Conservation (phyloP, 2,797 vertebrate genomes). For the Avahi laniger region DNA sequence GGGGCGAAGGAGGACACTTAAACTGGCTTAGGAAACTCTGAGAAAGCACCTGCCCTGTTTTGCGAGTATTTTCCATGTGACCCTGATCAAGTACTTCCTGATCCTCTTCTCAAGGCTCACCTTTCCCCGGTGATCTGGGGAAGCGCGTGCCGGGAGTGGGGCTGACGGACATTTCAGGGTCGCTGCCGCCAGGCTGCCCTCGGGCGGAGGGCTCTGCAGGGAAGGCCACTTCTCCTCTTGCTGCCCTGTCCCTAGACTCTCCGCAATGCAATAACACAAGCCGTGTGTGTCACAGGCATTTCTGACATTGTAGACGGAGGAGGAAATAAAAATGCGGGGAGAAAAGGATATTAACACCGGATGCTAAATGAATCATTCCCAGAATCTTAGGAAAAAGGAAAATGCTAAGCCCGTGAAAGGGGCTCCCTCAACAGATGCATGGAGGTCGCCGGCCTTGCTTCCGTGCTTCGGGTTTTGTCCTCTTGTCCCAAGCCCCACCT, state of each 20-base stretch:
- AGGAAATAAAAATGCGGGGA: background rate
- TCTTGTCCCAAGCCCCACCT: background rate
- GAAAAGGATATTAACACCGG: background rate
- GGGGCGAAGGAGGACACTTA: fast-evolving
- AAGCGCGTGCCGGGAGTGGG: background rate
- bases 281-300: background rate
- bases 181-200: background rate
- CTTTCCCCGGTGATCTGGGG: background rate
- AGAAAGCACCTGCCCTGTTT: background rate
- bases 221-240: background rate
- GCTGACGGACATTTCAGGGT: background rate
- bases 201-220: no score
- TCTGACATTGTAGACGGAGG: background rate
- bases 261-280: background rate
- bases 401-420: background rate
- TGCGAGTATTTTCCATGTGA: background rate
- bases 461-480: no score
- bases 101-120: background rate
- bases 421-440: no score
- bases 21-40: background rate
- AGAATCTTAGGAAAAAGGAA: background rate
- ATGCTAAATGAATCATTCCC: background rate
- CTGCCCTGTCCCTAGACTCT: background rate
- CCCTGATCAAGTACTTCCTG: background rate
- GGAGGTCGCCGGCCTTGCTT: background rate